Evolutionary conservation across 2,797 vertebrate genomes (phyloP).

Genomic region (Onychomys leucogaster): DNA sequence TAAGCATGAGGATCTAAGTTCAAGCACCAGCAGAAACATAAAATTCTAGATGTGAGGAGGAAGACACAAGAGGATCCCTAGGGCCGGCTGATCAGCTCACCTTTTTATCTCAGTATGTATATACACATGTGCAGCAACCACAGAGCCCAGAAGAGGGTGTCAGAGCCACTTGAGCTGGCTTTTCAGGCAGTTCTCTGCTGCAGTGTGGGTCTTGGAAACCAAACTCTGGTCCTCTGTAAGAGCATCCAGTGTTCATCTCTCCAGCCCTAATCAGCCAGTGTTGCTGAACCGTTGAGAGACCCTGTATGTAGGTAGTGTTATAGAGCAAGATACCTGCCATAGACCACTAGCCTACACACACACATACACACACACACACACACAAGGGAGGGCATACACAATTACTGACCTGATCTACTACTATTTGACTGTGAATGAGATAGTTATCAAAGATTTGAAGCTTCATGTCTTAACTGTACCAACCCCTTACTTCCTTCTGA

Average conservation of each 20-base stretch:
- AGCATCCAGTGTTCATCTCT: neutral
- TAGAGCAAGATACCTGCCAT: no score
- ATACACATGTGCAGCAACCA: neutral
- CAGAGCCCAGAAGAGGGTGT: neutral
- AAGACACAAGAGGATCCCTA: neutral
- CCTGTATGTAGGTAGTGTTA: neutral
- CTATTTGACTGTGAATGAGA: neutral
- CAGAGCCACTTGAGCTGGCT: neutral
- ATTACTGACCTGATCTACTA: neutral
- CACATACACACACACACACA: no score
- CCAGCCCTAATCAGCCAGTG: neutral
- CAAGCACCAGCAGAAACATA: neutral
- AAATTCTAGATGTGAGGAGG: neutral
- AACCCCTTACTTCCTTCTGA: neutral
- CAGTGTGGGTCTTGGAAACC: neutral
- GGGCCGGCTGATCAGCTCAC: neutral
- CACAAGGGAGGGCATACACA: neutral
- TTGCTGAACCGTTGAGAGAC: neutral
- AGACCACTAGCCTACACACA: neutral
- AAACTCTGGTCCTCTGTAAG: neutral
- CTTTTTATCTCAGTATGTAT: no score
- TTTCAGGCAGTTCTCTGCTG: neutral
- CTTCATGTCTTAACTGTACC: neutral
- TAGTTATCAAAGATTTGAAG: neutral
- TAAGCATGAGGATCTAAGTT: neutral